phyloP scores from a whole-genome alignment of 1,140 invertebrate species.

The Drosophila micromelanica region DNA sequence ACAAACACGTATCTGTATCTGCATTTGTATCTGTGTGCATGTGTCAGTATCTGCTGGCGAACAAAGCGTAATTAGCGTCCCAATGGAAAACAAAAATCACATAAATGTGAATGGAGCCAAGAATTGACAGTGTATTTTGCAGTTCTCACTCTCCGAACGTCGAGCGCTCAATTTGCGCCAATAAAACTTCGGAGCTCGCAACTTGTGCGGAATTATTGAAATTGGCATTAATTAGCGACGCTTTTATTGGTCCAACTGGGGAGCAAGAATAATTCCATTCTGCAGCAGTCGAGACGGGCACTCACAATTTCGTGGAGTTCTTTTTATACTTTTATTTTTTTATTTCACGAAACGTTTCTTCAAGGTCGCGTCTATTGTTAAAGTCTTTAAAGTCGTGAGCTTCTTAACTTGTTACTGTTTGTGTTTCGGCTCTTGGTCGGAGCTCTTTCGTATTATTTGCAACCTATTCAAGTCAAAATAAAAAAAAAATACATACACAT shows the following conservation, averaged over 20 bases:
- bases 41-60: slow-evolving; percentile 33
- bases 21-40: slow-evolving; percentile 13
- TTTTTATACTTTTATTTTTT: slow-evolving; percentile 18
- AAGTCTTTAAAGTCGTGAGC: slow-evolving; percentile 56
- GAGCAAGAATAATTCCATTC: slow-evolving; percentile 16
- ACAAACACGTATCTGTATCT: slow-evolving; percentile 1
- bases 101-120: slow-evolving; percentile 44
- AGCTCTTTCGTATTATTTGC: slow-evolving; percentile 43
- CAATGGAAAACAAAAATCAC: slow-evolving; percentile 48
- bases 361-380: slow-evolving; percentile 73
- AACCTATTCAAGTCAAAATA: slow-evolving; percentile 10
- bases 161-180: slow-evolving; percentile 69
- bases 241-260: slow-evolving; percentile 66
- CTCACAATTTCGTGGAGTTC: slow-evolving; percentile 30
- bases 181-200: slow-evolving; percentile 61
- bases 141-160: not conserved
- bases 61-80: slow-evolving; percentile 78
- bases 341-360: slow-evolving; percentile 51
- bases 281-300: slow-evolving; percentile 10
- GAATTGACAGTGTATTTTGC: slow-evolving; percentile 10
- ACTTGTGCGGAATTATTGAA: slow-evolving; percentile 73
- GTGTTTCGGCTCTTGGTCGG: slow-evolving; percentile 49
- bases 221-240: slow-evolving; percentile 78
- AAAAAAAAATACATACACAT: not conserved
- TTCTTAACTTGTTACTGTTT: slow-evolving; percentile 63